Evolutionary conservation across 2,113 vertebrate species (phyloP), one percentile per base, ranked within the genome.

Genomic region (Psittacula cyanocephala): DNA sequence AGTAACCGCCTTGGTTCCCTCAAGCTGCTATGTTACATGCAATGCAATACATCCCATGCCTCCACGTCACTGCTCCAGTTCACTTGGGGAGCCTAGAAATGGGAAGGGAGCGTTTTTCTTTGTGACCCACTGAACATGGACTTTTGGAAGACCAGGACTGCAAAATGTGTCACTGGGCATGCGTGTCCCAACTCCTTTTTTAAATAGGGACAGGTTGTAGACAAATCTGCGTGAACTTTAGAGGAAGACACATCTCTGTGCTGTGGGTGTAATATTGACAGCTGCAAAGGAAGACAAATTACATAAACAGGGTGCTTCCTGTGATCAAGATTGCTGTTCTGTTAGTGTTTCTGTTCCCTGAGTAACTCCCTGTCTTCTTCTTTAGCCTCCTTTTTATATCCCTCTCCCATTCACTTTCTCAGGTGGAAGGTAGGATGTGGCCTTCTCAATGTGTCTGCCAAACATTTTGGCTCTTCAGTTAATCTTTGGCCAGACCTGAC

Each of bases 381-480:
- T 53, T 67, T 33, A 41, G 23, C 35, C 67, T 84, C 50, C n/a
- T 53, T 76, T 90, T 89, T 81, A 14, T 74, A 37, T 91, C 80
- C 27, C 44, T 71, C 53, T 84, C 35, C 27, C 16, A 72, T 71
- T 69, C 22, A 0, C 31, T 91, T 80, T 96, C 50, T 91, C 85
- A 79, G 72, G 43, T 93, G 82, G 72, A 76, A 94, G 92, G 91
- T 88, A 70, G 55, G 81, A 95, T 74, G 17, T 75, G 80, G 31
- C 47, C 81, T 74, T 65, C 74, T 70, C 65, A 57, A 25, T 62
- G 33, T 55, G 76, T 81, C 81, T 80, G 68, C 93, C 83, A 96
- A 95, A 93, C 89, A 90, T 96, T 88, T 91, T 93, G 86, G 93
- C 60, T 89, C 69, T 90, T 78, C 25, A 90, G 90, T 71, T 96